Conservation (phyloP, 2,888 invertebrate genomes). For the Neoitamus cyanurus region DNA sequence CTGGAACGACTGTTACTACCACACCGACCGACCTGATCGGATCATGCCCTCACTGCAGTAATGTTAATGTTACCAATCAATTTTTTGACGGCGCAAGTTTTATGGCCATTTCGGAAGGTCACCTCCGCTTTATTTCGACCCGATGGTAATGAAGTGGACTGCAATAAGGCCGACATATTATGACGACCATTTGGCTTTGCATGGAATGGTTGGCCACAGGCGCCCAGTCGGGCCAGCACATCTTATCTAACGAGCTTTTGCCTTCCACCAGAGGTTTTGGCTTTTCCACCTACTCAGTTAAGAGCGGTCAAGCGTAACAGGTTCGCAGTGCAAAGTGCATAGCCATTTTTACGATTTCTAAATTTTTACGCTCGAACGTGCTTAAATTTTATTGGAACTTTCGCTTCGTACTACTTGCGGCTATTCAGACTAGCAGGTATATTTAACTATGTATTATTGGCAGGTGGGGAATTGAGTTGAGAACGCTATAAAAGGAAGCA, state of each 20-base stretch:
- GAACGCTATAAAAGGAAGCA: too few relatives aligned
- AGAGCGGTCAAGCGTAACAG: not conserved
- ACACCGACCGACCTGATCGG: not conserved
- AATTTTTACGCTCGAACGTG: not conserved
- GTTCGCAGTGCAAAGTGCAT: not conserved
- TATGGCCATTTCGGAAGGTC: not conserved
- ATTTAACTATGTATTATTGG: too few relatives aligned
- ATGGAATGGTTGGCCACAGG: not conserved
- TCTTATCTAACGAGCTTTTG: not conserved
- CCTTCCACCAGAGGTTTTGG: not conserved
- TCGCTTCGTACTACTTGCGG: not conserved
- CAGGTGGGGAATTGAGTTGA: too few relatives aligned
- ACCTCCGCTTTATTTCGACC: not conserved
- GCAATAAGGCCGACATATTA: not conserved
- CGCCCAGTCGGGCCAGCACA: not conserved
- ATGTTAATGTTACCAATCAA: constrained; percentile 43
- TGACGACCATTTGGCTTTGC: not conserved
- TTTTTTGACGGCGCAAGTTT: constrained; percentile 20
- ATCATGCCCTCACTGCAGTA: constrained; percentile 10
- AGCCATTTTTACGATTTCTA: not conserved
- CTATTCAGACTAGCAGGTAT: too few relatives aligned
- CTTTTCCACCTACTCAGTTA: not conserved
- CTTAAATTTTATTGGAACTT: not conserved
- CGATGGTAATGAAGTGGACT: not conserved
- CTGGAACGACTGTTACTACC: not conserved